Percentiles rank a stretch among this genome's conserved stretches.
Evolutionary conservation across 2,888 invertebrate species (phyloP).

Genomic region (Drosophila stalkeri): DNA sequence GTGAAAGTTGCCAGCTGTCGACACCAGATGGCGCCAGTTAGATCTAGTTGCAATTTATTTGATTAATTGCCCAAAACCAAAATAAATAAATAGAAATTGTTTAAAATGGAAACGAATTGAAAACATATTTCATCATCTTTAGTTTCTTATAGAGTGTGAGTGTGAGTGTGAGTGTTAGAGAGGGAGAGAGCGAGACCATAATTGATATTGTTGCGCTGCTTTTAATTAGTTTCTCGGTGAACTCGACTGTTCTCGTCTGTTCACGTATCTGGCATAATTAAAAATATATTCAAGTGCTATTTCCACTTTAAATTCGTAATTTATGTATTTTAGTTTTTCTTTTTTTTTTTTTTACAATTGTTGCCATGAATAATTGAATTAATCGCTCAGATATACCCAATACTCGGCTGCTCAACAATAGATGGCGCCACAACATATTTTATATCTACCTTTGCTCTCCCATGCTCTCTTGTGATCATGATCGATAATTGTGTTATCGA

Average conservation of each 20-base stretch:
- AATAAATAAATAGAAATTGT: slow-evolving; percentile 4
- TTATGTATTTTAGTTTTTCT: no score
- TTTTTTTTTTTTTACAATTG: slow-evolving; percentile 5
- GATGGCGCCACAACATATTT: slow-evolving; percentile 23
- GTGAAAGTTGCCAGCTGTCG: not conserved
- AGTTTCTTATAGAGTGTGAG: not conserved
- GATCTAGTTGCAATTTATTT: slow-evolving; percentile 16
- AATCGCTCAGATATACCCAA: slow-evolving; percentile 5
- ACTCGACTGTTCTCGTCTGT: slow-evolving; percentile 13
- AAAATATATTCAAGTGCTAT: slow-evolving; percentile 24
- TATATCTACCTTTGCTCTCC: not conserved
- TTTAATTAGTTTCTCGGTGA: slow-evolving; percentile 52
- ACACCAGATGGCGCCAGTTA: slow-evolving; percentile 14
- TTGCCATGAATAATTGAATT: slow-evolving; percentile 5
- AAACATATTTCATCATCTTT: slow-evolving; percentile 10
- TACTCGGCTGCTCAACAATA: slow-evolving; percentile 29
- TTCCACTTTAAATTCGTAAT: slow-evolving; percentile 1
- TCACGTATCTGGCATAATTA: slow-evolving; percentile 36
- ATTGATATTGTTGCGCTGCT: slow-evolving; percentile 22
- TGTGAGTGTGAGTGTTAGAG: not conserved
- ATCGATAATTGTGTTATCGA: not conserved
- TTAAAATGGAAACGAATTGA: not conserved
- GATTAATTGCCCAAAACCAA: slow-evolving; percentile 21
- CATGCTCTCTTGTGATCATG: not conserved
- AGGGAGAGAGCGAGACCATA: slow-evolving; percentile 2